Evolutionary conservation across 2,888 invertebrate species (phyloP).

Genomic region (Pristionchus arcanus): DNA sequence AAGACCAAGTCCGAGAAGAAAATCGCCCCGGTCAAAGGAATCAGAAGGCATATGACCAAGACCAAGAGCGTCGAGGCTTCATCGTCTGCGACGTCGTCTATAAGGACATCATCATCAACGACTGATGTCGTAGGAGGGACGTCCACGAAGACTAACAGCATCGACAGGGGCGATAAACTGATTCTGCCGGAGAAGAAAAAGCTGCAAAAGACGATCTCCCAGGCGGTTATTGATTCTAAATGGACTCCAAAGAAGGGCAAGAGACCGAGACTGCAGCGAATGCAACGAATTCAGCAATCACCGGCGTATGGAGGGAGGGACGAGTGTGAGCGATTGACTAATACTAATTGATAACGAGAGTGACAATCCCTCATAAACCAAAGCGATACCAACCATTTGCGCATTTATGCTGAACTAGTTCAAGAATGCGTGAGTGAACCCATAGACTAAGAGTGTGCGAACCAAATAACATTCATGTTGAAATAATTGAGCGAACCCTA

Average conservation of each 20-base stretch:
- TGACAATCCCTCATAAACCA: background rate
- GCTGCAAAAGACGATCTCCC: background rate
- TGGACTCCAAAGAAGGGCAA: constrained; percentile 23
- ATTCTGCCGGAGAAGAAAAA: background rate
- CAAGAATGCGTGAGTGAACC: no score
- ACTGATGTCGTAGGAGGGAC: background rate
- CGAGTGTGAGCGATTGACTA: constrained; percentile 27
- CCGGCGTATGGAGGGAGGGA: background rate
- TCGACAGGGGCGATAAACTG: background rate
- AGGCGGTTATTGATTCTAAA: constrained; percentile 12
- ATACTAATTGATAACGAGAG: background rate
- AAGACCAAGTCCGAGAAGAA: background rate
- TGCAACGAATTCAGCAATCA: background rate
- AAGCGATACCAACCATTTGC: no score
- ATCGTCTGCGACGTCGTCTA: constrained; percentile 30
- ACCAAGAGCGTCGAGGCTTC: constrained; percentile 30
- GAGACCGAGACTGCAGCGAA: constrained; percentile 16
- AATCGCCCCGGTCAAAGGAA: background rate
- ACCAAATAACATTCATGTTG: no score
- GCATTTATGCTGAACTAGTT: no score
- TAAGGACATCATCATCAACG: background rate
- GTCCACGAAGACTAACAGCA: background rate
- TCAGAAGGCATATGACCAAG: constrained; percentile 2
- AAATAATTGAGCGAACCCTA: no score
- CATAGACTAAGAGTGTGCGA: no score